Conservation (phyloP, 2,888 invertebrate species). For the Petrophora chlorosata region DNA sequence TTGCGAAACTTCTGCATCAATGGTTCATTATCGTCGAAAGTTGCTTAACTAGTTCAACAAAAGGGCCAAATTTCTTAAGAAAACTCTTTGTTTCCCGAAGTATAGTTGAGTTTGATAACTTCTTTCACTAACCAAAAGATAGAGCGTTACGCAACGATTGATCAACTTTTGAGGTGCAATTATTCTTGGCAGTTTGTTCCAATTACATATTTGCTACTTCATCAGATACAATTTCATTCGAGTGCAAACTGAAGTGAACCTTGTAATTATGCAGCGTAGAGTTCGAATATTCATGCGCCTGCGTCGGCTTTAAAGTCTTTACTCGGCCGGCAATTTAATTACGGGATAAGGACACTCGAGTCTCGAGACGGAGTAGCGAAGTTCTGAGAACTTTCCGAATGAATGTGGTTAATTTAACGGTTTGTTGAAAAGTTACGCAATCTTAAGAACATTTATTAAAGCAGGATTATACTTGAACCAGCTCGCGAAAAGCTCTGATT, state of each 20-base stretch:
- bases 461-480: slow-evolving; percentile 47
- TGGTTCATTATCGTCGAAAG: slow-evolving; percentile 7
- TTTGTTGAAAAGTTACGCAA: slow-evolving; percentile 60
- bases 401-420: slow-evolving; percentile 72
- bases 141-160: slow-evolving; percentile 12
- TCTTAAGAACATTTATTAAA: slow-evolving; percentile 53
- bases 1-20: slow-evolving; percentile 9
- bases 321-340: slow-evolving; percentile 46
- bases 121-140: slow-evolving; percentile 3
- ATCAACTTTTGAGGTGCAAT: slow-evolving; percentile 17
- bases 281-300: slow-evolving; percentile 33
- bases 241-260: slow-evolving; percentile 33
- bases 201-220: slow-evolving; percentile 41
- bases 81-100: slow-evolving; percentile 15
- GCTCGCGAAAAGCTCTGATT: slow-evolving; percentile 25
- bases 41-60: slow-evolving; percentile 12
- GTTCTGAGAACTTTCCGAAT: slow-evolving; percentile 67
- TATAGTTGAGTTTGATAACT: slow-evolving; percentile 12
- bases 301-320: slow-evolving; percentile 33
- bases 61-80: slow-evolving; percentile 11
- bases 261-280: slow-evolving; percentile 31
- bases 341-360: slow-evolving; percentile 56
- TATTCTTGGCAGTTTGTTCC: slow-evolving; percentile 37
- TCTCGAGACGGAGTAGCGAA: slow-evolving; percentile 46
- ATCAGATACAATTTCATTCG: slow-evolving; percentile 29